phyloP scores from a whole-genome alignment of 2,113 vertebrate genomes.

The Anolis sagrei region DNA sequence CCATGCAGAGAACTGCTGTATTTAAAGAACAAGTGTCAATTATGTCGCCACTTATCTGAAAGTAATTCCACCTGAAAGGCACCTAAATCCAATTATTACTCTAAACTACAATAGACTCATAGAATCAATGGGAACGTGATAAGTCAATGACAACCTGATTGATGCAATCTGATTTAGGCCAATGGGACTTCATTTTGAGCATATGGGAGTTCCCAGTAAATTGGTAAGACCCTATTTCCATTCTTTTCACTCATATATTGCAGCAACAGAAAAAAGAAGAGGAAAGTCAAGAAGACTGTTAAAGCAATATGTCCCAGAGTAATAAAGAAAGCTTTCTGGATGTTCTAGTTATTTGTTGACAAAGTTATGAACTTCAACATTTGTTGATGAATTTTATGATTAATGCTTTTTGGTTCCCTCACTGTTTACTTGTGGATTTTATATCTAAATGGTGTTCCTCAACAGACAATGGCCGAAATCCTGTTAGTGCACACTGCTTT shows the following conservation, averaged over 20 bases:
- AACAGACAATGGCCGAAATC: background rate
- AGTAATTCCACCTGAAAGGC: too few species aligned
- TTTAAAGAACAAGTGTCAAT: background rate
- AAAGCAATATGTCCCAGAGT: background rate
- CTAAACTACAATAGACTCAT: background rate
- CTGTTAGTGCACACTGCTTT: too few species aligned
- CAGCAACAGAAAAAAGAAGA: slow-evolving; percentile 17
- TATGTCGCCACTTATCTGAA: background rate
- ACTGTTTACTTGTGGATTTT: background rate
- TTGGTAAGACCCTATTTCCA: background rate
- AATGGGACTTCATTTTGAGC: background rate
- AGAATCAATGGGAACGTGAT: background rate
- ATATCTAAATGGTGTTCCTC: background rate
- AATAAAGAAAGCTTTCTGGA: slow-evolving; percentile 18
- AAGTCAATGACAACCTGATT: too few species aligned
- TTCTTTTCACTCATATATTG: background rate
- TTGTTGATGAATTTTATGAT: background rate
- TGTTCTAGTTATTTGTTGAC: fast-evolving
- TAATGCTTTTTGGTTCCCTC: background rate
- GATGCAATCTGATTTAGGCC: background rate
- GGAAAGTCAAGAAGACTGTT: background rate
- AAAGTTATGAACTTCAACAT: background rate
- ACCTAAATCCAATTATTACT: too few species aligned
- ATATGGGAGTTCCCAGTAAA: background rate
- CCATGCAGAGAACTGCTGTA: background rate